Conservation (phyloP, 2,797 vertebrate species). For the Cynodonichthys magdalenae region DNA sequence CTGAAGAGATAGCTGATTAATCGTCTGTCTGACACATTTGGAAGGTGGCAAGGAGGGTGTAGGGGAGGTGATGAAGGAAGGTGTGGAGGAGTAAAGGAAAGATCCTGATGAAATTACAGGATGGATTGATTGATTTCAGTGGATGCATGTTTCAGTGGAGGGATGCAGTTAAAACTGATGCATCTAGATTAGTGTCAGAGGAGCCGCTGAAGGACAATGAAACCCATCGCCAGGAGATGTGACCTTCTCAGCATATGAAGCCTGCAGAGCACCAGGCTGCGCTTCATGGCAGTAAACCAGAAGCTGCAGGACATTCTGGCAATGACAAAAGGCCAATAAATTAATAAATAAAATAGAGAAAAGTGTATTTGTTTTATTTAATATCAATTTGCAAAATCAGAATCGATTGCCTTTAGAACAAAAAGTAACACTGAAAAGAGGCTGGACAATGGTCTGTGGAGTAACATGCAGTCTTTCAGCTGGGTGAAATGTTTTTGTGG, state of each 20-base stretch:
- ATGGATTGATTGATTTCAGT: constrained; percentile 79
- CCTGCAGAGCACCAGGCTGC: constrained; percentile 35
- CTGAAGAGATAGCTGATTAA: constrained; percentile 72
- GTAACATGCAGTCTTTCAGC: too few relatives aligned
- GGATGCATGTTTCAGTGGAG: constrained; percentile 56
- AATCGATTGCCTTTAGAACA: too few relatives aligned
- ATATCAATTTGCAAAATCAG: too few relatives aligned
- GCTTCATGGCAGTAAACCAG: constrained; percentile 59
- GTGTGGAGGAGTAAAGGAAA: constrained; percentile 31
- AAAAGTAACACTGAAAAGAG: too few relatives aligned
- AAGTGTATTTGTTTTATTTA: neutral
- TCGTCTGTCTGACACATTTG: constrained; percentile 47
- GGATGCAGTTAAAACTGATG: constrained; percentile 76
- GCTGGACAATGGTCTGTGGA: too few relatives aligned
- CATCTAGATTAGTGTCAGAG: constrained; percentile 81
- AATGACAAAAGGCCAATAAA: constrained; percentile 38
- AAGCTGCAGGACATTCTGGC: constrained; percentile 63
- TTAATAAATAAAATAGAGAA: constrained; percentile 17
- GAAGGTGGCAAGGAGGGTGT: constrained; percentile 24
- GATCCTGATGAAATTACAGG: constrained; percentile 78
- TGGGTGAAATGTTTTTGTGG: too few relatives aligned
- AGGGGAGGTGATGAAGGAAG: constrained; percentile 3
- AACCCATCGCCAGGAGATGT: constrained; percentile 67
- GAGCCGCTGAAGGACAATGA: constrained; percentile 78
- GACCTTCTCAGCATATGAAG: constrained; percentile 76